Conservation (phyloP, 2,888 invertebrate species). For the Ariolimax columbianus region DNA sequence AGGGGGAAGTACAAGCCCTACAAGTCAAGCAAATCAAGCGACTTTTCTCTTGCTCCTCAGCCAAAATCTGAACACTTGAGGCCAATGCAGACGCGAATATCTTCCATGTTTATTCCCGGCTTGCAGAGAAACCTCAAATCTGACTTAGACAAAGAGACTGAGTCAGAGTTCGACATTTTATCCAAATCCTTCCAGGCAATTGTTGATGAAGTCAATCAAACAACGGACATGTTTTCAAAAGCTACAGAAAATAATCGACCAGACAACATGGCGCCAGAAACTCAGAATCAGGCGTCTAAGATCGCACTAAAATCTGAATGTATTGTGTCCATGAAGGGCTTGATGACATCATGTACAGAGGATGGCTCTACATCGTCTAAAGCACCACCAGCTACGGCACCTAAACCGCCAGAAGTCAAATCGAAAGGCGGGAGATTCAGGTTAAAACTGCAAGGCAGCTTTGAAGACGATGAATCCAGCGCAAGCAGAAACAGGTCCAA, state of each 20-base stretch:
- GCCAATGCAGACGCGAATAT: conserved; percentile 46
- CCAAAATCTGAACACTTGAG: conserved; percentile 36
- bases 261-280: conserved; percentile 50
- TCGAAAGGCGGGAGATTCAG: conserved; percentile 21
- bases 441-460: conserved; percentile 15
- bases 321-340: not conserved
- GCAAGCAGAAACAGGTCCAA: conserved; percentile 30
- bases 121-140: conserved; percentile 17
- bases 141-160: conserved; percentile 65
- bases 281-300: conserved; percentile 48
- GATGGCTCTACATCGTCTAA: not conserved
- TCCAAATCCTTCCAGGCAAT: conserved; percentile 70
- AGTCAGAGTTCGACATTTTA: conserved; percentile 71
- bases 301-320: conserved; percentile 52
- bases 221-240: conserved; percentile 50
- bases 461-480: conserved; percentile 21
- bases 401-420: conserved; percentile 44
- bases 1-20: conserved; percentile 26
- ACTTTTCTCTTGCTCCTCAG: conserved; percentile 14
- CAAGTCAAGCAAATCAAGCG: conserved; percentile 39
- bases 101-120: conserved; percentile 49
- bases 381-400: conserved; percentile 47
- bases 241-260: conserved; percentile 39
- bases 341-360: not conserved
- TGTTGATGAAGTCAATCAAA: conserved; percentile 66